Evolutionary conservation across 2,888 invertebrate genomes (phyloP).

Genomic region (Podabrus alpinus): DNA sequence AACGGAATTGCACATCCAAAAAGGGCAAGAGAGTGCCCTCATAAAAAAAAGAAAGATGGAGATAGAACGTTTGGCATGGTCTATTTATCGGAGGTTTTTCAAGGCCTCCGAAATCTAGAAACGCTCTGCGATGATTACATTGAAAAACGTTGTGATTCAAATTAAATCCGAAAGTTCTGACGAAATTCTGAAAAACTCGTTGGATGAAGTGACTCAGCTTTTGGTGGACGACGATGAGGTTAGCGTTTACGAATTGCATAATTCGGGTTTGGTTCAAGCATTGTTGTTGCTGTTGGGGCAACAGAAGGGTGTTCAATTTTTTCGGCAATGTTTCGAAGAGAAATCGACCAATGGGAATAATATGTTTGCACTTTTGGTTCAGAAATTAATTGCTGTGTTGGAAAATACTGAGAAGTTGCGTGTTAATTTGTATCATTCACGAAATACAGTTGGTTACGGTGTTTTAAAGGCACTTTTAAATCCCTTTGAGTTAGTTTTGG

Average conservation of each 20-base stretch:
- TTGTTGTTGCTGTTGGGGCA: constrained; percentile 75
- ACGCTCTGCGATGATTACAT: constrained; percentile 87
- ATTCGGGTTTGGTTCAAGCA: constrained; percentile 92
- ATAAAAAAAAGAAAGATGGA: constrained; percentile 82
- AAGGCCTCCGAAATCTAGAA: constrained; percentile 92
- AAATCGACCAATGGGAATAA: constrained; percentile 52
- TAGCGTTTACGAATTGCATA: constrained; percentile 96
- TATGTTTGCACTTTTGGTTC: constrained; percentile 70
- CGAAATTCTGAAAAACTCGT: constrained; percentile 72
- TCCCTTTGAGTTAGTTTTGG: constrained; percentile 85
- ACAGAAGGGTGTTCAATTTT: constrained; percentile 71
- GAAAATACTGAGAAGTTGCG: constrained; percentile 97
- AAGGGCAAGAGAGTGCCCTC: constrained; percentile 84
- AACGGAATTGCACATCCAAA: constrained; percentile 90
- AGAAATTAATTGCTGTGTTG: constrained; percentile 89
- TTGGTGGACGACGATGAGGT: constrained; percentile 87
- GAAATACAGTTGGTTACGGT: constrained; percentile 86
- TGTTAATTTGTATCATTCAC: constrained; percentile 89
- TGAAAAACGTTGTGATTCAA: constrained; percentile 81
- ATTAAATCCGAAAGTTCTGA: constrained; percentile 71
- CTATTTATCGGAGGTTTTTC: constrained; percentile 83
- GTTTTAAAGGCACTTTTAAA: constrained; percentile 93
- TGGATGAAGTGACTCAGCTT: constrained; percentile 80
- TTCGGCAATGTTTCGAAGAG: constrained; percentile 68
- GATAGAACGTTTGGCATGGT: constrained; percentile 77